A percentile compares a stretch with the other conserved stretches of the same genome.
These are phyloP conservation scores for Lamellibrachia luymesi DNA, from an alignment of 1,140 invertebrate genomes.

Conservation along the genomic window DNA sequence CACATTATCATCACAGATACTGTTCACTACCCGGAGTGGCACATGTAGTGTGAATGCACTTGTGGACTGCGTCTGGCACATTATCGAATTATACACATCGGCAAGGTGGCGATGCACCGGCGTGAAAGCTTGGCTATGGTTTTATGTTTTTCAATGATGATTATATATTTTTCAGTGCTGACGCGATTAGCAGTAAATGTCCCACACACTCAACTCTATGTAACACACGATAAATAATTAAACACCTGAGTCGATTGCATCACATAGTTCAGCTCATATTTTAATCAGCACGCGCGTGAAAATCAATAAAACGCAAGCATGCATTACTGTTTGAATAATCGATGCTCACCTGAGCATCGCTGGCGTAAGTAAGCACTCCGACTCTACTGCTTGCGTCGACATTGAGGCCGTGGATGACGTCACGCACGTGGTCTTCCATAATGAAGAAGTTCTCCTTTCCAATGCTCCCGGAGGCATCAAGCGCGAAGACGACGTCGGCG, in stretches of 20 bases:
- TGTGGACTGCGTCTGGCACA: too few relatives aligned
- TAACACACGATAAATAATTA: background rate
- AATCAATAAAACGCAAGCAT: background rate
- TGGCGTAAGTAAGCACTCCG: slow-evolving; percentile 39
- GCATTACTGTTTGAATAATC: background rate
- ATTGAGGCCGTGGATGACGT: slow-evolving; percentile 25
- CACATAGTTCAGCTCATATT: slow-evolving; percentile 10
- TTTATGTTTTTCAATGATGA: background rate
- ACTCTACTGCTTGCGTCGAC: slow-evolving; percentile 22
- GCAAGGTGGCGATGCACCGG: too few relatives aligned
- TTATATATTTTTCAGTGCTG: background rate
- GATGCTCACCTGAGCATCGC: slow-evolving; percentile 32
- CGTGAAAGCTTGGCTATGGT: too few relatives aligned
- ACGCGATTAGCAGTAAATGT: background rate
- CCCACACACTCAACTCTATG: background rate
- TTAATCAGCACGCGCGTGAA: background rate
- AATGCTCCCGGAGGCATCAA: slow-evolving; percentile 25
- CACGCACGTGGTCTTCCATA: slow-evolving; percentile 17
- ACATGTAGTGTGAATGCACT: too few relatives aligned
- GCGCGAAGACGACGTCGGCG: slow-evolving; percentile 23
- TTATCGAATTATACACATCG: too few relatives aligned
- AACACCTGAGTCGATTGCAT: background rate
- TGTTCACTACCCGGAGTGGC: too few relatives aligned
- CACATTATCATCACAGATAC: too few relatives aligned
- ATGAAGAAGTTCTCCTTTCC: slow-evolving; percentile 24